Base-by-base conservation (phyloP, 1,140 invertebrate genomes). In the Drosophila asahinai region DNA sequence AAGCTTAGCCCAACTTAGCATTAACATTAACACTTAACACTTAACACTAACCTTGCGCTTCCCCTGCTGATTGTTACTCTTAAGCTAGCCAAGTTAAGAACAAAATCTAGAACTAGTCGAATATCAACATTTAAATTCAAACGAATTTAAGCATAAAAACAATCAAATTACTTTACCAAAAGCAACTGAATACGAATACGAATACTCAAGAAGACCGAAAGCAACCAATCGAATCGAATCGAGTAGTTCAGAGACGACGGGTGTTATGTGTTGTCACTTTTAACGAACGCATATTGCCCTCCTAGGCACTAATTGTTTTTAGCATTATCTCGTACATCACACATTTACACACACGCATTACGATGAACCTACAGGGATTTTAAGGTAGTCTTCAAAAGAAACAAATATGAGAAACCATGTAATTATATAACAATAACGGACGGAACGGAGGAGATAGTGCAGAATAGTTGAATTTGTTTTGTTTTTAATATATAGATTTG, bases 301-400 rank as follows among this genome's bases (percentile, higher is more conserved):
- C 43, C 30, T 61, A 71, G 54, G 58, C 80, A 64, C 64, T 62
- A 74, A 68, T 68, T 70, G 59, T 71, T 81, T 77, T 63, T 70
- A 79, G 57, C 75, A 78, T 78, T 51, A 77, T 77, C 54, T 42
- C 40, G 27, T n/a, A 76, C 72, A 76, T 55, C 73, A 68, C 72
- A 61, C 45, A 60, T 60, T 27, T 59, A 49, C 66, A 74, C 3
- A 25, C 65, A 77, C 43, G 65, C 82, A 81, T 81, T 83, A 80
- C 68, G 77, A 80, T 73, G 70, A 89, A 86, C 83, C 81, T 92
- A 92, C 91, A 92, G 91, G 91, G 91, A 92, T 92, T 92, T 92
- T 92, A 92, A 70, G 82, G 91, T 92, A 92, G 91, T 68, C 72
- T 77, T 89, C 74, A 58, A 79, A 83, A 78, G 68, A 72, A 67